Evolutionary conservation across 2,888 invertebrate species (phyloP), one percentile per base, ranked within the genome.

Genomic region (Ferrisia virgata): DNA sequence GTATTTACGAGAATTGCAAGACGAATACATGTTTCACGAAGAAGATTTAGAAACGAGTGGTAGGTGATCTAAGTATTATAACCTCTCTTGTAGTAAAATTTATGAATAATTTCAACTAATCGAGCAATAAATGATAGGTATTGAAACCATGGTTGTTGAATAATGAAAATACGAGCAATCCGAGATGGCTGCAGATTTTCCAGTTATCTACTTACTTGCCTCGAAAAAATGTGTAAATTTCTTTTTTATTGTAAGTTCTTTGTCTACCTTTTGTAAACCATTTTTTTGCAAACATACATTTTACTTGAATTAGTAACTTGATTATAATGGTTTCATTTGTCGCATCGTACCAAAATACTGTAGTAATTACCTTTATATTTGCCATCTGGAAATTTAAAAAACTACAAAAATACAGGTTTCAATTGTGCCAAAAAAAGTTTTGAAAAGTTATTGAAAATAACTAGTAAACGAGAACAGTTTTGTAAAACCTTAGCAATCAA

Each of bases 1-100:
- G 89, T 98, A 96, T 89, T 90, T 99, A 22, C 96, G 95, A 88
- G 97, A 98, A 88, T 97, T 97, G 88, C 97, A 98, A 88, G 94
- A 97, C 87, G 96, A 97, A 88, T 99, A 97, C 88, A 95, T 98
- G 94, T 98, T 97, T 87, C 93, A 93, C 87, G 79, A 84, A 79
- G 79, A 15, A 18, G 84, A 84, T 47, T n/a, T 39, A 79, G 79
- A 79, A 79, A 25, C 25, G 1, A 78, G 36, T 13, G 47, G 47
- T 79, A 4, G 28, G 28, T 79, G 2, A 6, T 22, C 31, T 40
- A n/a, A n/a, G n/a, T n/a, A n/a, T n/a, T n/a, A n/a, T n/a, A n/a
- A n/a, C n/a, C n/a, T n/a, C n/a, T n/a, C n/a, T n/a, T n/a, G n/a
- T n/a, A n/a, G n/a, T n/a, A n/a, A n/a, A n/a, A n/a, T n/a, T n/a